Evolutionary conservation across 1,140 invertebrate species (phyloP), one percentile per base, ranked within the genome.

Genomic region (Heliconius melpomene): DNA sequence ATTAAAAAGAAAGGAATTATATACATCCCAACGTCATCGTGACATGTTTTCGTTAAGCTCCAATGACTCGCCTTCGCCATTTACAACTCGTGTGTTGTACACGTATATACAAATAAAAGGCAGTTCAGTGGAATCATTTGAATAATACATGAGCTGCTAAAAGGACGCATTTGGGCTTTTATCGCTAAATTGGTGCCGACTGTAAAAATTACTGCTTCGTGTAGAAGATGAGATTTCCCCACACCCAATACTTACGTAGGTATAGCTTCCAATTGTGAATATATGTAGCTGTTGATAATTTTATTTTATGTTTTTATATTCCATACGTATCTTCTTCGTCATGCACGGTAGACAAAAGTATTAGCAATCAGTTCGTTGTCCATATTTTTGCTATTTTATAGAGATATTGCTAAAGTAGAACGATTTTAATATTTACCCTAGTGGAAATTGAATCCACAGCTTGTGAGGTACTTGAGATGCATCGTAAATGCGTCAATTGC

Each of bases 111-210:
- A 81, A 80, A 80, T 80, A 80, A 77, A 77, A 66, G 74, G 76
- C 77, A 72, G 78, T 81, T 74, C 75, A 72, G 77, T 71, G 72
- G 36, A 75, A 81, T 81, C 75, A 78, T 85, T 85, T 87, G 88
- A 85, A 89, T 89, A 84, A 89, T 86, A 83, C 86, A 89, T 87
- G 85, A 87, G 84, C 72, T 79, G 82, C 77, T 83, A 83, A 84
- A 86, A 81, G 79, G 81, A 85, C 79, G 82, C 84, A 81, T 80
- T 80, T 72, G 66, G 80, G 80, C 79, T 82, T 83, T 83, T 82
- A 80, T 84, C 81, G 79, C 79, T 78, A 84, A 88, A 89, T 87
- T 87, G 81, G 82, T 83, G 82, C 86, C 83, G 77, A 76, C 72
- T 73, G 81, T 78, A 81, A 84, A 84, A 86, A 83, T 81, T 84